Evolutionary conservation across 2,113 vertebrate genomes (phyloP), one percentile per base, ranked within the genome.

Genomic region (Hemiprocne comata): DNA sequence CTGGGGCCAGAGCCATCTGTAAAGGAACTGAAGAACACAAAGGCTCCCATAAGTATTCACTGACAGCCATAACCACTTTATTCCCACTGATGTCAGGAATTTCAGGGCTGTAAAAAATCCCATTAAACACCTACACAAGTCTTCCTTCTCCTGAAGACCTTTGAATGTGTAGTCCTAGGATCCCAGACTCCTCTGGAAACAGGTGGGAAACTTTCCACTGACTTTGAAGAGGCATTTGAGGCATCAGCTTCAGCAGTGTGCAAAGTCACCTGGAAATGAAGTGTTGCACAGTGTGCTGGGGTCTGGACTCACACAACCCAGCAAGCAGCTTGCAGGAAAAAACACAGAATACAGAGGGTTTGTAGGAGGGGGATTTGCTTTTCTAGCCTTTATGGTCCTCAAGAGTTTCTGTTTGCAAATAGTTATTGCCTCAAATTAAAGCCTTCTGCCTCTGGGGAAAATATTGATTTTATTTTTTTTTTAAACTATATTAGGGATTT

Each of bases 371-470:
- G 17, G 13, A 51, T 58, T 23, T 5, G 15, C 31, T 92, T 89
- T 76, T 42, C 70, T 26, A 38, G 40, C 17, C 16, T 5, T 76
- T 53, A 17, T 28, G 10, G 31, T 28, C 19, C 55, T 73, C 0
- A 0, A 34, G 84, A 36, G 19, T 57, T 82, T 54, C 57, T 65
- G 53, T 77, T 94, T 79, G 66, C 46, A 91, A 87, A 72, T 50
- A 65, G 82, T 89, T 72, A 44, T 92, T 85, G 72, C 44, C 46
- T 34, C 50, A 91, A 85, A 92, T 85, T 57, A 91, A 95, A 94
- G 21, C 33, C 17, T 87, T 69, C 44, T 84, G 36, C 58, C 57
- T 34, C 44, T 61, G 34, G 67, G 58, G 11, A 76, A 94, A 62
- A 73, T 14, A 94, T 4, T 25, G 40, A 21, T 50, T 40, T 78